Percentiles rank a stretch among this genome's conserved stretches.
phyloP scores from a whole-genome alignment of 2,797 vertebrate genomes.

The Myiotriccus ornatus region DNA sequence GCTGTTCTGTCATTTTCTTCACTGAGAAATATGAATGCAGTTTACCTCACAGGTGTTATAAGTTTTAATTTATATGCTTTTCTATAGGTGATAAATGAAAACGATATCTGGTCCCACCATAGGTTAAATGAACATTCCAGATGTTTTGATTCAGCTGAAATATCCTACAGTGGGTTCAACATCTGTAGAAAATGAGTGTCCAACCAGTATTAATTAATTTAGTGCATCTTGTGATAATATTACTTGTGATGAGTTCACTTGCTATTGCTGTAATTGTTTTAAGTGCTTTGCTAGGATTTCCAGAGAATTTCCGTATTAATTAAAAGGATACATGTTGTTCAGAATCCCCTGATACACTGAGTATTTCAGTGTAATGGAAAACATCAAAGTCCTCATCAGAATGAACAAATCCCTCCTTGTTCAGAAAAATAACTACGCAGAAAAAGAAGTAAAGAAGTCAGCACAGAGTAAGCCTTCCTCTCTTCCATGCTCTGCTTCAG shows the following conservation, averaged over 20 bases:
- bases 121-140: neutral
- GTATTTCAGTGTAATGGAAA: neutral
- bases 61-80: neutral
- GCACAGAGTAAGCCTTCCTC: neutral
- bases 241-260: neutral
- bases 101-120: neutral
- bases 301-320: conserved; percentile 24
- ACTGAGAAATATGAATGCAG: neutral
- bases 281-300: conserved; percentile 12
- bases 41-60: neutral
- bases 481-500: neutral
- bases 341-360: neutral
- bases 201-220: neutral
- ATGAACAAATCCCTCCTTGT: neutral
- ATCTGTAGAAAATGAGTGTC: neutral
- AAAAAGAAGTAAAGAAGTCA: neutral
- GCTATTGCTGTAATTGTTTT: neutral
- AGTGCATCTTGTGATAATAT: neutral
- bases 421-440: neutral
- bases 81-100: neutral
- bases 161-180: neutral
- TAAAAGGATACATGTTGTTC: neutral
- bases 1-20: neutral
- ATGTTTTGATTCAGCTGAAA: neutral
- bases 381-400: neutral